Conservation (phyloP, 92 coral and sea anemone species). For the Umimayanthus kanabou region DNA sequence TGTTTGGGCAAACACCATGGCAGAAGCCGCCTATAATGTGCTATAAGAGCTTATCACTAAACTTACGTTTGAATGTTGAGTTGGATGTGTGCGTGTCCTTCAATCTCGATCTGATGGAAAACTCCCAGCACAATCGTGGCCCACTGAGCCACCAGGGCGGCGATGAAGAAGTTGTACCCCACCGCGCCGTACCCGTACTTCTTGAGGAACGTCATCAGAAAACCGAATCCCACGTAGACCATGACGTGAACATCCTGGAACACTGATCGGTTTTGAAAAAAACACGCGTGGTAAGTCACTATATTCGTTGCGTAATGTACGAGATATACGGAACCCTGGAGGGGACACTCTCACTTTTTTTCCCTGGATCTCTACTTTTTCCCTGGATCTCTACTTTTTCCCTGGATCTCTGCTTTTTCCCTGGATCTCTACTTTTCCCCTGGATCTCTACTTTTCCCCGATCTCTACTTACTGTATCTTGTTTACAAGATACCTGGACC, state of each 20-base stretch:
- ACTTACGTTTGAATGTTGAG: slow-evolving; percentile 50
- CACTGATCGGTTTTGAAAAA: slow-evolving; percentile 42
- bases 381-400: too few relatives aligned
- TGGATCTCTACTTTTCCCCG: too few relatives aligned
- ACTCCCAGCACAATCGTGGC: slow-evolving; percentile 66
- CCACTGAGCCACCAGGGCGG: slow-evolving; percentile 79
- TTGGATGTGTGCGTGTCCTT: slow-evolving; percentile 47
- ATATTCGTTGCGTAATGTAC: too few relatives aligned
- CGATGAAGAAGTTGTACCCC: slow-evolving; percentile 77
- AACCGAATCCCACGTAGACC: slow-evolving; percentile 77
- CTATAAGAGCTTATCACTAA: not conserved
- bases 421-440: too few relatives aligned
- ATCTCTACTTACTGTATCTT: too few relatives aligned
- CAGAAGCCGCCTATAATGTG: too few relatives aligned
- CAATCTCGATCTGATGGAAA: slow-evolving; percentile 58
- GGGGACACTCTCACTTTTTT: too few relatives aligned
- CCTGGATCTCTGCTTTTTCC: too few relatives aligned
- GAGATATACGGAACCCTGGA: too few relatives aligned
- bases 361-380: too few relatives aligned
- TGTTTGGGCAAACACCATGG: too few relatives aligned
- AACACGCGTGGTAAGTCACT: not conserved
- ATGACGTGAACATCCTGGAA: slow-evolving; percentile 84
- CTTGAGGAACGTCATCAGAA: slow-evolving; percentile 75
- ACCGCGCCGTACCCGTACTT: slow-evolving; percentile 74
- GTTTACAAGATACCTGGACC: too few relatives aligned